Conservation (phyloP, 2,888 invertebrate species). For the Andrena bicolor region DNA sequence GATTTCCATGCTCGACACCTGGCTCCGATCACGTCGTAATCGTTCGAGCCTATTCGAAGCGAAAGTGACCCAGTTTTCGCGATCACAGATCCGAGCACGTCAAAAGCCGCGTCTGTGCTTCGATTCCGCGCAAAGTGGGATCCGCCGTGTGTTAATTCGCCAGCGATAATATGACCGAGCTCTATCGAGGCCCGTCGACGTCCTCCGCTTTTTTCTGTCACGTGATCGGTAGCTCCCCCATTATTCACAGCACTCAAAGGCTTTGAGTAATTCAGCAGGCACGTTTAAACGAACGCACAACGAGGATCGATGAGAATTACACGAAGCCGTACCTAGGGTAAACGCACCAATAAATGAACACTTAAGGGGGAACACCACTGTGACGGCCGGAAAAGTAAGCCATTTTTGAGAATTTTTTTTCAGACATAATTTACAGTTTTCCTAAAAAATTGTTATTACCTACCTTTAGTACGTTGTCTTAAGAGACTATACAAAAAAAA, state of each 20-base stretch:
- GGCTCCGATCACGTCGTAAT: conserved; percentile 13
- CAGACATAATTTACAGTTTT: too few species aligned
- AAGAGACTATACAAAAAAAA: too few species aligned
- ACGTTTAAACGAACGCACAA: background rate
- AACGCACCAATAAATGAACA: too few species aligned
- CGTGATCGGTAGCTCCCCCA: background rate
- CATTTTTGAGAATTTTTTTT: too few species aligned
- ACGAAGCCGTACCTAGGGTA: too few species aligned
- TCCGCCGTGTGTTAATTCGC: conserved; percentile 44
- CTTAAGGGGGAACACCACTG: too few species aligned
- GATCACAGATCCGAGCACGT: conserved; percentile 39
- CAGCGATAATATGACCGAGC: conserved; percentile 41
- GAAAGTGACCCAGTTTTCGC: conserved; percentile 47
- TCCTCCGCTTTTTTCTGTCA: background rate
- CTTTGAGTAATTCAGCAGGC: conserved; percentile 26
- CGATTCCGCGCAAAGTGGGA: conserved; percentile 32
- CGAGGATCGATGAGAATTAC: too few species aligned
- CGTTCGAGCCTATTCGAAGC: conserved; percentile 31
- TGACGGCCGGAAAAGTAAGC: too few species aligned
- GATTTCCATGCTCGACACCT: conserved; percentile 35
- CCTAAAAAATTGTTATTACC: too few species aligned
- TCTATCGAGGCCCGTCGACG: conserved; percentile 26
- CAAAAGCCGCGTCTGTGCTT: conserved; percentile 37
- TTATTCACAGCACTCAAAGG: conserved; percentile 12
- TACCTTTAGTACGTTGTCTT: too few species aligned